Percentiles rank a stretch among this genome's conserved stretches.
phyloP scores from a whole-genome alignment of 1,140 invertebrate species.

The Dysdera silvatica region DNA sequence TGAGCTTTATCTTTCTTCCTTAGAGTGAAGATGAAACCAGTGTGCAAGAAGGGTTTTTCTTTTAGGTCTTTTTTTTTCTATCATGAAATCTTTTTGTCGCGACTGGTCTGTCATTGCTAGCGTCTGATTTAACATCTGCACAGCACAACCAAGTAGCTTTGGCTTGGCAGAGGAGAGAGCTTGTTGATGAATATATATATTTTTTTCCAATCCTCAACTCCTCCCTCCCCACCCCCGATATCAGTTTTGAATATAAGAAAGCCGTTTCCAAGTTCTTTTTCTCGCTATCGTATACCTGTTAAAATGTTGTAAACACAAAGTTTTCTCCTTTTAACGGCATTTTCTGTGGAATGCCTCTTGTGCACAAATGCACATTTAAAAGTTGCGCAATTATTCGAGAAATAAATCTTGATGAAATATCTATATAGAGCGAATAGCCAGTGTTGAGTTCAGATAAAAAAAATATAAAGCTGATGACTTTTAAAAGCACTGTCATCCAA shows the following conservation, averaged over 20 bases:
- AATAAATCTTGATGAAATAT: no score
- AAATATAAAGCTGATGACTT: not conserved
- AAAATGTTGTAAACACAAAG: no score
- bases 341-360: no score
- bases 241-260: not conserved
- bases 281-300: no score
- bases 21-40: not conserved
- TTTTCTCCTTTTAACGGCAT: no score
- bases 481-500: not conserved
- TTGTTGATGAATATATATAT: not conserved
- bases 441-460: not conserved
- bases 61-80: not conserved
- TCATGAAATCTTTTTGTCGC: not conserved
- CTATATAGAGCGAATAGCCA: not conserved
- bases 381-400: no score
- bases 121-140: not conserved
- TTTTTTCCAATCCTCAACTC: not conserved
- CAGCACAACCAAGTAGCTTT: not conserved
- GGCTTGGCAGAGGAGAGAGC: not conserved
- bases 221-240: not conserved
- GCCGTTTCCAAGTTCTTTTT: not conserved
- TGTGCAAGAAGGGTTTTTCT: not conserved
- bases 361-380: no score
- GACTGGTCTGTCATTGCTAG: not conserved
- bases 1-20: not conserved